Conservation (phyloP, 2,888 invertebrate genomes). For the Cinara cedri region DNA sequence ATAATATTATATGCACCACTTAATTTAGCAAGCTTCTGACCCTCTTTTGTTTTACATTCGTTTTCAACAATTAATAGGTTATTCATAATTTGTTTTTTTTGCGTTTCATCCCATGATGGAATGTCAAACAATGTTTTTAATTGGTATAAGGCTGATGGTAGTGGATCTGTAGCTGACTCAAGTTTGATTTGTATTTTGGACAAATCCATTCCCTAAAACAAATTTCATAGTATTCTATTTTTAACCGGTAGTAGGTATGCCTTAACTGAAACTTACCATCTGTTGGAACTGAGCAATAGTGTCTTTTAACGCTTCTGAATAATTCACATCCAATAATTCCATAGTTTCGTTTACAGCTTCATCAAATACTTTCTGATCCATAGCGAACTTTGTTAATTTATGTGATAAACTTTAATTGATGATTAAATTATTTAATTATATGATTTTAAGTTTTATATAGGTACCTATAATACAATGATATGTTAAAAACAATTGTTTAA, state of each 20-base stretch:
- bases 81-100: constrained; percentile 7
- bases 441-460: too few relatives aligned
- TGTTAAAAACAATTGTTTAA: too few relatives aligned
- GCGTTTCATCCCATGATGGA: constrained; percentile 8
- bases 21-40: constrained; percentile 20
- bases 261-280: background rate
- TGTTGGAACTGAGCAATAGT: constrained; percentile 44
- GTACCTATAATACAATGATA: too few relatives aligned
- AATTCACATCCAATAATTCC: constrained; percentile 45
- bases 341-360: constrained; percentile 39
- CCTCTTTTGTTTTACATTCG: constrained; percentile 35
- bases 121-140: constrained; percentile 3
- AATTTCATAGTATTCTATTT: background rate
- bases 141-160: constrained; percentile 16
- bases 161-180: constrained; percentile 16
- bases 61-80: constrained; percentile 4
- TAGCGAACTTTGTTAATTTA: background rate
- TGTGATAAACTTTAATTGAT: too few relatives aligned
- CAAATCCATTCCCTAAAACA: constrained; percentile 36
- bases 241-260: too few relatives aligned
- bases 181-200: constrained; percentile 24
- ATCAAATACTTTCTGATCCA: constrained; percentile 44
- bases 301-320: constrained; percentile 42
- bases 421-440: too few relatives aligned
- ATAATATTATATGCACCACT: constrained; percentile 39